Evolutionary conservation across 2,797 vertebrate species (phyloP), one percentile per base, ranked within the genome.

Genomic region (Coilia nasus): DNA sequence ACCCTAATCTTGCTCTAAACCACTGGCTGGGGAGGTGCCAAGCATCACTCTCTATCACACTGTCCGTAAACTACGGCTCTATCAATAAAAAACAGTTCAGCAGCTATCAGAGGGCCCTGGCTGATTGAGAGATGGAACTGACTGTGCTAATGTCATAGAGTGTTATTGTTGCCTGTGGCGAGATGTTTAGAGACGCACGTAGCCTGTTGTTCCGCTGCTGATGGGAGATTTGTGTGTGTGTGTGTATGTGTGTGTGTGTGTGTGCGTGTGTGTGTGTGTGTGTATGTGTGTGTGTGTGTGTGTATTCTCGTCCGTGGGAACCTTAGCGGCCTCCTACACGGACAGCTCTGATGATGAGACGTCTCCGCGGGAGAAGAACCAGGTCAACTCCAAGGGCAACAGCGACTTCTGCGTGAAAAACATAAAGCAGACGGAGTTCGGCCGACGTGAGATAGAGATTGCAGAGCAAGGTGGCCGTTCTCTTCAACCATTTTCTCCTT

Each of bases 361-460:
- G 28, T 98, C 98, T 82, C 98, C 98, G 0, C 93, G 98, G 82
- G 98, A 99, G 93, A 99, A 99, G 81, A 96, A 97, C 28, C 98
- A 99, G 95, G 96, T 96, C 93, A 99, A 98, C 95, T 97, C 97
- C 83, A 97, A 97, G 28, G 97, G 97, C 93, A 98, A 96, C 96
- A 97, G 95, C 86, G 98, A 99, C 90, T 99, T 99, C 95, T 99
- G 98, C 0, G 98, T 99, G 89, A 99, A 99, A 95, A 99, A 98
- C 94, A 97, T 99, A 92, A 99, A 99, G 85, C 98, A 99, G 94
- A 97, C 97, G 0, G 98, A 99, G 91, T 99, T 99, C 19, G 98
- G 98, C 83, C 97, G 98, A 21, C 94, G 98, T 54, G 98, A 99
- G 94, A 99, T 99, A 11, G 98, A 99, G 95, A 99, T 99, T 0